Evolutionary conservation across 2,113 vertebrate species (phyloP).

Genomic region (Microtus ochrogaster): DNA sequence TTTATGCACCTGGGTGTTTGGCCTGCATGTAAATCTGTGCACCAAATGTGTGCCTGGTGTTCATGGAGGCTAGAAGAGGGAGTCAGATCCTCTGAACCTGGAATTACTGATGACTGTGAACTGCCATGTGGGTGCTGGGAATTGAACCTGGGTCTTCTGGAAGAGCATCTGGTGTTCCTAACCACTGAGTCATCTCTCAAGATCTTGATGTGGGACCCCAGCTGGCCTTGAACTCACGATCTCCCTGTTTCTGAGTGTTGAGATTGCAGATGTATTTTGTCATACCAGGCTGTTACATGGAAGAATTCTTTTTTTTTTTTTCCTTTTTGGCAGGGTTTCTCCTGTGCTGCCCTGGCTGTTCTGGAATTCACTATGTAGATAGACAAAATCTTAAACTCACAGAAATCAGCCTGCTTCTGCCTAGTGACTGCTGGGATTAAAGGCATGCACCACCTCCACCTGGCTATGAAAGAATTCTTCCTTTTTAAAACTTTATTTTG

Average conservation of each 20-base stretch:
- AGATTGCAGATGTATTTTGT: background rate
- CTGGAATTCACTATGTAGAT: background rate
- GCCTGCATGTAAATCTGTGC: background rate
- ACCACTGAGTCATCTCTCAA: background rate
- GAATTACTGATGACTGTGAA: background rate
- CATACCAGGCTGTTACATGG: background rate
- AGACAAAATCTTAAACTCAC: background rate
- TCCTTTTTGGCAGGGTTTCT: background rate
- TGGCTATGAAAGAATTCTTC: background rate
- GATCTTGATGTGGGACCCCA: background rate
- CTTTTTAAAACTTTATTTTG: background rate
- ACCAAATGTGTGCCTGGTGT: background rate
- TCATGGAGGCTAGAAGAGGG: background rate
- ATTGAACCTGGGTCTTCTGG: background rate
- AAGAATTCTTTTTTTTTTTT: background rate
- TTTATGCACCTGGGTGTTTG: background rate
- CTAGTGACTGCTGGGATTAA: background rate
- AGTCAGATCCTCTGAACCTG: background rate
- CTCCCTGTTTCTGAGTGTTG: background rate
- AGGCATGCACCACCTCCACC: background rate
- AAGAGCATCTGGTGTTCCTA: background rate
- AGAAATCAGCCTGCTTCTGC: background rate
- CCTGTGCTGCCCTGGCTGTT: background rate
- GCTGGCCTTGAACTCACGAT: background rate
- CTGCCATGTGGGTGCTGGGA: background rate